Conservation (phyloP, 2,113 vertebrate genomes). For the Nothoprocta pentlandii region DNA sequence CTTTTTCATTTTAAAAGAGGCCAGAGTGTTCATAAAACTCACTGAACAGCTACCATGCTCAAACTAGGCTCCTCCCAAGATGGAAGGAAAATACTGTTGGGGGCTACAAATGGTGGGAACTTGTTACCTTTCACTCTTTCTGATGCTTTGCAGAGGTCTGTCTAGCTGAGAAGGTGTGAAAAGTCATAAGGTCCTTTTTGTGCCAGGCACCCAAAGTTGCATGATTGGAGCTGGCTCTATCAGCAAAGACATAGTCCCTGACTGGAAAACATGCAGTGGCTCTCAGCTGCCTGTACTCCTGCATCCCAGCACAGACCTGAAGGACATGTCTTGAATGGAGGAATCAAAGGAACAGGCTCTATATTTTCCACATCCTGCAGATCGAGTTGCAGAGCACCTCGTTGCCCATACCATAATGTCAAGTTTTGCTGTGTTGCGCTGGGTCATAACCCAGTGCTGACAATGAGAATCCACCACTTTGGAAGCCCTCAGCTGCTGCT, state of each 20-base stretch:
- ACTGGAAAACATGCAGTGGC: not conserved
- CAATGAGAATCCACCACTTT: not conserved
- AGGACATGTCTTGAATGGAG: not conserved
- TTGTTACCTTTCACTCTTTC: not conserved
- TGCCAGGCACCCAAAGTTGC: not conserved
- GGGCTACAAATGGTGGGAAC: not conserved
- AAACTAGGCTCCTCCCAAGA: not conserved
- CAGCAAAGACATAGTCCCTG: not conserved
- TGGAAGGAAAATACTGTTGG: not conserved
- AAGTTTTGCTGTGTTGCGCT: not conserved
- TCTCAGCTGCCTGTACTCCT: not conserved
- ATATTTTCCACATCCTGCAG: not conserved
- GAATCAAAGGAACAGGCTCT: rapidly evolving
- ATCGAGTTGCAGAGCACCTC: not conserved
- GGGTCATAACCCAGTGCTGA: not conserved
- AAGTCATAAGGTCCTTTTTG: not conserved
- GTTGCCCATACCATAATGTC: not conserved
- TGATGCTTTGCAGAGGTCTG: not conserved
- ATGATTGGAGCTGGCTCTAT: not conserved
- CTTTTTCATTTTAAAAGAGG: not conserved
- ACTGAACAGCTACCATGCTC: not conserved
- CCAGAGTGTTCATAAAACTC: not conserved
- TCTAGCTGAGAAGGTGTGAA: not conserved
- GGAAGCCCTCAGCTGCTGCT: not conserved
- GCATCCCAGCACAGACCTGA: not conserved